Percentiles rank a stretch among this genome's conserved stretches.
Conservation (phyloP, 1,140 invertebrate species). For the Macrobrachium nipponense region DNA sequence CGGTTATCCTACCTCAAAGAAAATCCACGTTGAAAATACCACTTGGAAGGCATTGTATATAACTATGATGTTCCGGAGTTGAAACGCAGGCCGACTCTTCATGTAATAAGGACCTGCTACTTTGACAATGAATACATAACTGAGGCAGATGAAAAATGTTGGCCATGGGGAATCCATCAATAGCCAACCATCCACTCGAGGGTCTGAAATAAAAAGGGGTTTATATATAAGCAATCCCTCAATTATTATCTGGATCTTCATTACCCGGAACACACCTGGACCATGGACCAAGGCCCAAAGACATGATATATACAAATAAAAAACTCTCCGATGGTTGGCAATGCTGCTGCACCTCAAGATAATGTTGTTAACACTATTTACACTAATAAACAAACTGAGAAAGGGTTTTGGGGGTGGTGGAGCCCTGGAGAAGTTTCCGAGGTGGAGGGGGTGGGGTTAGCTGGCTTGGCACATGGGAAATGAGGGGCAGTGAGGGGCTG, state of each 20-base stretch:
- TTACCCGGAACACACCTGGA: not conserved
- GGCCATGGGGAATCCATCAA: constrained; percentile 92
- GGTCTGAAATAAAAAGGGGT: constrained; percentile 72
- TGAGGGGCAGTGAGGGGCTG: too few species aligned
- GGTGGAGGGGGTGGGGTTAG: too few species aligned
- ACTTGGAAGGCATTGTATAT: constrained; percentile 89
- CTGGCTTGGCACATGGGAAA: too few species aligned
- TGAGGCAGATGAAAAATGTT: constrained; percentile 84
- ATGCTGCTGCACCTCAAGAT: too few species aligned
- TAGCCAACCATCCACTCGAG: constrained; percentile 88
- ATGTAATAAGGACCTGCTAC: constrained; percentile 85
- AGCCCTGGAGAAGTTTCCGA: too few species aligned
- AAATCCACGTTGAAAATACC: constrained; percentile 84
- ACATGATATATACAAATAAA: too few species aligned
- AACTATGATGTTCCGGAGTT: constrained; percentile 82
- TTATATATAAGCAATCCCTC: too few species aligned
- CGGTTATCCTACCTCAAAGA: constrained; percentile 78
- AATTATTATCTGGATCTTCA: not conserved
- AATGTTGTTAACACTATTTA: too few species aligned
- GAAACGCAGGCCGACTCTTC: constrained; percentile 86
- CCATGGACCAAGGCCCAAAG: not conserved
- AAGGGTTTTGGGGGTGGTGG: too few species aligned
- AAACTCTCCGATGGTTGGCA: too few species aligned
- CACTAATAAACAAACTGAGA: too few species aligned
- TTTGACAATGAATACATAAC: constrained; percentile 87